phyloP scores from a whole-genome alignment of 2,797 vertebrate species.

The Psittacula derbiana region DNA sequence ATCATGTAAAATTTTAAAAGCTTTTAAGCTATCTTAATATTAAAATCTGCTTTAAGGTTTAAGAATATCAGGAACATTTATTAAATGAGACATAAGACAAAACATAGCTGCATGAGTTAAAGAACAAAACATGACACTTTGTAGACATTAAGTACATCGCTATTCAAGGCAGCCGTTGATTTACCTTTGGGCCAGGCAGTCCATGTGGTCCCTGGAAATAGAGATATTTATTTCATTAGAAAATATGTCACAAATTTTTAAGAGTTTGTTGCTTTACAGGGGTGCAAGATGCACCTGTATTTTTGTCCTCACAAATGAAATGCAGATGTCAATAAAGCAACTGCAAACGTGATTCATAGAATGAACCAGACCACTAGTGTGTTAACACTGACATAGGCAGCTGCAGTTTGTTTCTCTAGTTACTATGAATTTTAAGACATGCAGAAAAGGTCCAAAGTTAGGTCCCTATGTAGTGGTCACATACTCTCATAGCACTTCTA shows the following conservation, averaged over 20 bases:
- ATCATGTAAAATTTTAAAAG: background rate
- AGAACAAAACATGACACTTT: slow-evolving; percentile 35
- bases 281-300: background rate
- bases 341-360: background rate
- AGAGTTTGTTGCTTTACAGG: background rate
- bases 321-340: background rate
- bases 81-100: slow-evolving; percentile 61
- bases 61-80: slow-evolving; percentile 67
- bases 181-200: slow-evolving; percentile 96
- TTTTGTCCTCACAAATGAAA: background rate
- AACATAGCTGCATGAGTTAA: slow-evolving; percentile 67
- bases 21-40: background rate
- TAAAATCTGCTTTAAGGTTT: slow-evolving; percentile 81
- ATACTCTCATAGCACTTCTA: background rate
- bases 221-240: slow-evolving; percentile 45
- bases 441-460: background rate
- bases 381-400: background rate
- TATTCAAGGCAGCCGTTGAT: slow-evolving; percentile 7
- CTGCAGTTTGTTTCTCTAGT: background rate
- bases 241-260: background rate
- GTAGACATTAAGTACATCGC: background rate
- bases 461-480: background rate
- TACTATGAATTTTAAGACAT: background rate
- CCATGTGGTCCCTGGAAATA: slow-evolving; percentile 93
- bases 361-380: background rate